Conservation (phyloP, 2,797 vertebrate genomes). For the Mallotus villosus region DNA sequence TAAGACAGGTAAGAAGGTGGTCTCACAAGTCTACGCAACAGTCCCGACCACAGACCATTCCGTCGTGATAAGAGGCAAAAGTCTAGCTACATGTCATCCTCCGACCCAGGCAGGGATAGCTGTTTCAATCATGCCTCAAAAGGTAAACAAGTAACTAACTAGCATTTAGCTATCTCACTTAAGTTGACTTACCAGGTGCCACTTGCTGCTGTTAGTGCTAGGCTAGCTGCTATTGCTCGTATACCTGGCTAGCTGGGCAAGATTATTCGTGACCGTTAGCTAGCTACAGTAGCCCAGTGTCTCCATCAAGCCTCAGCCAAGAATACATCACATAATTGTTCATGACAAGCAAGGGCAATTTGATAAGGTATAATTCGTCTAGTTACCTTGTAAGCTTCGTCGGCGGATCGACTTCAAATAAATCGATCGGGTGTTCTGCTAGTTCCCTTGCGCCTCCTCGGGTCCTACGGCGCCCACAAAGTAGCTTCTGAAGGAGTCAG, state of each 20-base stretch:
- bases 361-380: neutral
- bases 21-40: too few relatives aligned
- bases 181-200: neutral
- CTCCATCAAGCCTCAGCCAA: neutral
- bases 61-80: too few relatives aligned
- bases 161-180: neutral
- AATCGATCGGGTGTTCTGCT: neutral
- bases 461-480: neutral
- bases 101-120: too few relatives aligned
- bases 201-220: neutral
- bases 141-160: neutral
- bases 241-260: neutral
- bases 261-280: neutral
- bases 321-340: neutral
- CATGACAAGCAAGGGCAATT: neutral
- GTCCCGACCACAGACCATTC: too few relatives aligned
- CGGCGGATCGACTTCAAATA: neutral
- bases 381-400: neutral
- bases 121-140: too few relatives aligned
- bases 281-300: too few relatives aligned
- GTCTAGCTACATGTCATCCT: too few relatives aligned
- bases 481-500: neutral
- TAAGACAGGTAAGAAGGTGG: too few relatives aligned
- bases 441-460: neutral
- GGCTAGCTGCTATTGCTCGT: neutral